A percentile compares a stretch with the other conserved stretches of the same genome.
phyloP scores from a whole-genome alignment of 2,888 invertebrate genomes.

The Marasmarcha lunaedactyla region DNA sequence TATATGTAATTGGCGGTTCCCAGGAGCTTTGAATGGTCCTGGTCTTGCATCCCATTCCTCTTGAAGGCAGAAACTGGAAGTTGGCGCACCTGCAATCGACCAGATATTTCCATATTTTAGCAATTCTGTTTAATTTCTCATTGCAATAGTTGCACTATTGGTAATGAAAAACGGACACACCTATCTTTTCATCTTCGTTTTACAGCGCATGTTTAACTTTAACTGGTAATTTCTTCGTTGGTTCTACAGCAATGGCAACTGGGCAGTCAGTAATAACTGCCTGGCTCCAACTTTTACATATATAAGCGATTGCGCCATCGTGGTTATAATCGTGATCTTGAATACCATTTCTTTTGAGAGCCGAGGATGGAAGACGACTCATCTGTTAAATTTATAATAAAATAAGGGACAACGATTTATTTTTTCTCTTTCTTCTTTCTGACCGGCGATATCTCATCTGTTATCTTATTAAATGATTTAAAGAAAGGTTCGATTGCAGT shows the following conservation, averaged over 20 bases:
- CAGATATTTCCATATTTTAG: constrained; percentile 20
- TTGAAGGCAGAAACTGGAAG: constrained; percentile 55
- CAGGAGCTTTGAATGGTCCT: constrained; percentile 46
- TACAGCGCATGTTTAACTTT: constrained; percentile 12
- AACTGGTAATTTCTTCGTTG: constrained; percentile 45
- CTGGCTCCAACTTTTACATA: constrained; percentile 45
- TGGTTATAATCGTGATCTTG: constrained; percentile 51
- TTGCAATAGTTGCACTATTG: no score
- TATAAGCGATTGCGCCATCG: constrained; percentile 45
- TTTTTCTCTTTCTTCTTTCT: constrained; percentile 38
- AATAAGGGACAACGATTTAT: neutral
- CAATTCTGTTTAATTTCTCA: no score
- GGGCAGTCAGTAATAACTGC: constrained; percentile 36
- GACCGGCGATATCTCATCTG: constrained; percentile 38
- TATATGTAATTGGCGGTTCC: constrained; percentile 48
- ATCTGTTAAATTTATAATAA: constrained; percentile 35
- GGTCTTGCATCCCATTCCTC: constrained; percentile 61
- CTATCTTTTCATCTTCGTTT: neutral
- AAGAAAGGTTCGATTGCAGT: constrained; percentile 40
- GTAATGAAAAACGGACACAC: neutral
- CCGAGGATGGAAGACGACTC: constrained; percentile 43
- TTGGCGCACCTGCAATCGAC: constrained; percentile 52
- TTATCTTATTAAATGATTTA: constrained; percentile 34
- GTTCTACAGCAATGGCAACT: constrained; percentile 33
- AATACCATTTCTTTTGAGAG: constrained; percentile 50